Base-by-base conservation (phyloP, 2,888 invertebrate species). In the Melanophora roralis region DNA sequence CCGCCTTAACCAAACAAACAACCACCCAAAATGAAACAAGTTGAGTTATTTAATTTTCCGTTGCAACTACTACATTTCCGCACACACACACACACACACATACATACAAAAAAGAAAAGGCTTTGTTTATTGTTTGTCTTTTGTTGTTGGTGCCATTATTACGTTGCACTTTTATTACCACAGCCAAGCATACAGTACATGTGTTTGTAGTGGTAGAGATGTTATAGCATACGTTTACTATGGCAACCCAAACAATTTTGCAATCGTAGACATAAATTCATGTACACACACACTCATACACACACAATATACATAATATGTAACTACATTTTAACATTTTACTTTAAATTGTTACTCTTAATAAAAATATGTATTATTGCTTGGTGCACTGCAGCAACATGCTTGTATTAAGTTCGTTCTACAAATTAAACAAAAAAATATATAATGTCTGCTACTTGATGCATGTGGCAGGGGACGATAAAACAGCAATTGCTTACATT, bases 381-480 rank as follows among this genome's bases (percentile, higher is more conserved):
- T 5, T 21, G 8, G 21, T 21, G 27, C 27, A 27, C 27, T 6
- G 6, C 6, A 19, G 9, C 51, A 62, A 0, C 27, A 40, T 21
- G 43, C 23, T 27, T 12, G 11, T 38, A 14, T 34, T 9, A 9
- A 16, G 19, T 6, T 36, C 14, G 21, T 36, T 55, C 9, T 38
- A 38, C n/a, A 6, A 27, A 6, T 27, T 5, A 27, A 27, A 38
- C 16, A n/a, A n/a, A n/a, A n/a, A n/a, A n/a, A n/a, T n/a, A n/a
- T 16, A 14, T 53, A 19, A 55, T 62, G 60, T 59, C 43, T 49
- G 68, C 4, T 27, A 27, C 27, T 43, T 38, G 59, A 19, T 51
- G 23, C 16, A 71, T 71, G 74, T 75, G 64, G 47, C 43, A 49
- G 55, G 49, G 59, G 36, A 49, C 71, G 60, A 71, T 75, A 75